phyloP scores from a whole-genome alignment of 1,140 invertebrate species.

The Globodera ellingtonae region DNA sequence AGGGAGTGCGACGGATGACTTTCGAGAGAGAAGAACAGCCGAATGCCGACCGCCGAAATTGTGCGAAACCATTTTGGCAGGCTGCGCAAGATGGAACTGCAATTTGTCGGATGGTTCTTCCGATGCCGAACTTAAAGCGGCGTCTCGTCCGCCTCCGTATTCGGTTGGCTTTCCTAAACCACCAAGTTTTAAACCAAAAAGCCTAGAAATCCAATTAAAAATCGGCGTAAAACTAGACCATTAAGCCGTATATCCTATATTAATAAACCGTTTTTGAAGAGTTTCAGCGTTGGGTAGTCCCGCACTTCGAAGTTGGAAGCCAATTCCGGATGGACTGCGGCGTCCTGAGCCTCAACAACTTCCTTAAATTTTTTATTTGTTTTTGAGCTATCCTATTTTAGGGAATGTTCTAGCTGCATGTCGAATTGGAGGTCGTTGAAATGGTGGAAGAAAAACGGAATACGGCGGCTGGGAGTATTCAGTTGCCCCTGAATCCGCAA shows the following conservation, averaged over 20 bases:
- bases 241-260: not conserved
- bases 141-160: constrained; percentile 85
- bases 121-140: constrained; percentile 56
- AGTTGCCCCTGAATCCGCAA: too few species aligned
- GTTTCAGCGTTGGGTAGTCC: constrained; percentile 65
- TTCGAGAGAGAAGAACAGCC: not conserved
- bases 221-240: not conserved
- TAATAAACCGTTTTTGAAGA: constrained; percentile 78
- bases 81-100: not conserved
- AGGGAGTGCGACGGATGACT: not conserved
- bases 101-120: not conserved
- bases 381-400: too few species aligned
- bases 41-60: not conserved
- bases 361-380: not conserved
- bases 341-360: not conserved
- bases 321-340: not conserved
- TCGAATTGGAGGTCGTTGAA: too few species aligned
- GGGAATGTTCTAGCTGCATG: too few species aligned
- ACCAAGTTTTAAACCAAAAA: not conserved
- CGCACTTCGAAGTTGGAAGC: not conserved
- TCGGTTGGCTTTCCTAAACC: constrained; percentile 73
- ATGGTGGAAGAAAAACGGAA: too few species aligned
- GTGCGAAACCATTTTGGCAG: not conserved
- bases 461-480: too few species aligned
- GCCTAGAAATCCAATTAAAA: not conserved